Base-by-base conservation (phyloP, 2,888 invertebrate species). In the Anorthoa munda region DNA sequence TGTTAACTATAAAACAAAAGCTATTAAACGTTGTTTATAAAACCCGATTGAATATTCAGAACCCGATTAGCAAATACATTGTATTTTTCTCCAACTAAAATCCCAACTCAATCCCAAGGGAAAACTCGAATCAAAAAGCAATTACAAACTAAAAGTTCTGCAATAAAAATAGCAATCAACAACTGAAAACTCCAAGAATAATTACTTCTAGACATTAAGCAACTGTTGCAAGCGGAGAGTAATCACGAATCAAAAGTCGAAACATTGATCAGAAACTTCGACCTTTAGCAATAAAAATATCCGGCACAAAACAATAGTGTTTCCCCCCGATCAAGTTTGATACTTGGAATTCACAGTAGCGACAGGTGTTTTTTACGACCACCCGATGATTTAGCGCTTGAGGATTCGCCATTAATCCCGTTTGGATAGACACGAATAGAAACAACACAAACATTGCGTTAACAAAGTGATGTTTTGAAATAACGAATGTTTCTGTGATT, bases 361-460 rank as follows among this genome's bases (percentile, higher is more conserved):
- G 94, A 94, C 96, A 96, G 95, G 95, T 96, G 96, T 94, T 95
- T 95, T 96, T 96, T 95, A 96, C 93, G 94, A 92, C 90, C 91
- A 87, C 87, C 90, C 90, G 86, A 92, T 94, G 95, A 95, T 96
- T 96, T 96, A 95, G 90, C 90, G 89, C 91, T 91, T 86, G 89
- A 92, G 92, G 93, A 95, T 94, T 93, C 89, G 91, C 94, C 93
- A 94, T 96, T 95, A 96, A 95, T 95, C 95, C 93, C 90, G 90
- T 94, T 95, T 90, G 91, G 89, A 93, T 90, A 91, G 93, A 93
- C 93, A 90, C 88, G 91, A 94, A 94, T 94, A 94, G 90, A 89
- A 90, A 91, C 90, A 92, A 91, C 90, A 88, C 89, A 93, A 94
- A 94, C 93, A 92, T 90, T 91, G 89, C 90, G 91, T 90, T 91